Evolutionary conservation across 2,888 invertebrate species (phyloP).

Genomic region (Andrena fulva): DNA sequence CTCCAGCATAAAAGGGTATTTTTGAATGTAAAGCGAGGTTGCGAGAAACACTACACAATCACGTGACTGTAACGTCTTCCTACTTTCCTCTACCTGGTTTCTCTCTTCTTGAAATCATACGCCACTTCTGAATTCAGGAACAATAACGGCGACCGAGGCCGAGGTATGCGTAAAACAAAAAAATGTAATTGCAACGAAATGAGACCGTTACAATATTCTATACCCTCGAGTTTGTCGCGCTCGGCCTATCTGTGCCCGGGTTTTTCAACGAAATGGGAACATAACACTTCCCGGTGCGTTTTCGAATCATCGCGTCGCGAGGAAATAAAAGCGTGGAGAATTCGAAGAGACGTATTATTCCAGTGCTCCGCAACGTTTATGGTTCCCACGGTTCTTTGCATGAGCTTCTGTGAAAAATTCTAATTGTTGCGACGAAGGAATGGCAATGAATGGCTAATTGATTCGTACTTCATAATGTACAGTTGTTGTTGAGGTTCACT

Average conservation of each 20-base stretch:
- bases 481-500: too few species aligned
- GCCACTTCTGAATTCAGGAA: not conserved
- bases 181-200: slow-evolving; percentile 24
- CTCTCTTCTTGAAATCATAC: not conserved
- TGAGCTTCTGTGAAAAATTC: too few species aligned
- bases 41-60: not conserved
- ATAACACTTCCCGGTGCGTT: slow-evolving; percentile 7
- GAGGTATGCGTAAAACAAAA: not conserved
- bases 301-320: slow-evolving; percentile 12
- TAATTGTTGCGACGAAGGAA: too few species aligned
- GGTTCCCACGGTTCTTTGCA: too few species aligned
- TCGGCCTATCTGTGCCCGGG: slow-evolving; percentile 18
- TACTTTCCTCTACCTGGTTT: not conserved
- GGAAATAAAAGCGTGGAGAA: not conserved
- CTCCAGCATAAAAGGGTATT: not conserved
- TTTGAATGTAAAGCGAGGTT: not conserved
- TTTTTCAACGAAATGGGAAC: slow-evolving; percentile 30
- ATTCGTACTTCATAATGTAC: too few species aligned
- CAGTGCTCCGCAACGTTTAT: too few species aligned
- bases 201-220: not conserved
- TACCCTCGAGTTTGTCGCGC: slow-evolving; percentile 11
- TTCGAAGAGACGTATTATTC: not conserved
- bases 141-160: not conserved
- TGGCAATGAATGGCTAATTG: too few species aligned
- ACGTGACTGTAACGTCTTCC: not conserved